These are phyloP conservation scores for Diadema setosum DNA, from an alignment of 35 echinoderm and acorn worm species.

Conservation along the genomic window DNA sequence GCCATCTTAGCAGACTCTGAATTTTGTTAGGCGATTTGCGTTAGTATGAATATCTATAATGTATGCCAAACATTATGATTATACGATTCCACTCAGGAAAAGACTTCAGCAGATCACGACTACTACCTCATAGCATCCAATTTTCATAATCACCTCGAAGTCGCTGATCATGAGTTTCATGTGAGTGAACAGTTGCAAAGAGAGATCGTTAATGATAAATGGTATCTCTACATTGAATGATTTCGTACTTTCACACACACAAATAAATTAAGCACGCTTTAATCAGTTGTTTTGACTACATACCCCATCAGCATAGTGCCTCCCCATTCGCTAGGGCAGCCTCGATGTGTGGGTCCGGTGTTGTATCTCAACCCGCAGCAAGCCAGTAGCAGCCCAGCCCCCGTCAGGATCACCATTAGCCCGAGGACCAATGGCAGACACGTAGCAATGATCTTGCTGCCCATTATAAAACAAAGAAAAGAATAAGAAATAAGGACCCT, in stretches of 20 bases:
- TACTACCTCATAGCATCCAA: not conserved
- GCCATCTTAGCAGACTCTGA: too few species aligned
- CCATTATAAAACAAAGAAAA: too few species aligned
- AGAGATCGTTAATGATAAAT: not conserved
- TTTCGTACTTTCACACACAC: too few species aligned
- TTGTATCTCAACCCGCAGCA: not conserved
- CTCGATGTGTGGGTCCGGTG: not conserved
- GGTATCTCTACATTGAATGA: not conserved
- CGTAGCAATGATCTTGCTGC: not conserved
- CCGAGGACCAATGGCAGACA: not conserved
- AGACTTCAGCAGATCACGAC: too few species aligned
- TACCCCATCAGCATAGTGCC: conserved; percentile 14
- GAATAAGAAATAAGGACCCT: too few species aligned
- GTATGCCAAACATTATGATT: too few species aligned
- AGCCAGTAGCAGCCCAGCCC: not conserved
- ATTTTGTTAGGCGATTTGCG: too few species aligned
- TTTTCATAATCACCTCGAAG: not conserved
- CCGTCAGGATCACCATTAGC: not conserved
- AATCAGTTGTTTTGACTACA: not conserved
- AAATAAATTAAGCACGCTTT: too few species aligned
- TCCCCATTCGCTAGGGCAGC: not conserved
- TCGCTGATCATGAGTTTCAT: not conserved
- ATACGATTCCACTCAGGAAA: too few species aligned
- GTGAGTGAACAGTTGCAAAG: not conserved
- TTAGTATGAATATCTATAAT: too few species aligned